Conservation (phyloP, 1,140 invertebrate genomes). For the Danaus melanippus region DNA sequence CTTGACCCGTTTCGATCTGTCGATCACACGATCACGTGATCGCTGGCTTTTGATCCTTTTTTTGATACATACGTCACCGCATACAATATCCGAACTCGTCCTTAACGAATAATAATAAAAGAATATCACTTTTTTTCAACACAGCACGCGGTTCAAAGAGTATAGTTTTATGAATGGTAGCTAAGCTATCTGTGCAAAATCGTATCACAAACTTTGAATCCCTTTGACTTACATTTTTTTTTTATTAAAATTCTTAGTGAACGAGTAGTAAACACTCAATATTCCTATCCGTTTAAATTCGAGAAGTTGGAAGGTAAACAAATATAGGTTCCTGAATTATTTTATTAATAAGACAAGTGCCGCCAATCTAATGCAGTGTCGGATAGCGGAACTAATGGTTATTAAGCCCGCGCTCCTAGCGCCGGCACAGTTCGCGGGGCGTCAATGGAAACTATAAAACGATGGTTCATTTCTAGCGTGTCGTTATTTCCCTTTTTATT, state of each 20-base stretch:
- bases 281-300: too few species aligned
- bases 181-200: too few species aligned
- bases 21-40: slow-evolving; percentile 61
- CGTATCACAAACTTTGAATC: too few species aligned
- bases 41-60: slow-evolving; percentile 59
- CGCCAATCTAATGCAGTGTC: slow-evolving; percentile 43
- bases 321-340: too few species aligned
- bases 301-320: too few species aligned
- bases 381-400: slow-evolving; percentile 56
- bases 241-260: too few species aligned
- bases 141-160: too few species aligned
- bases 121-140: too few species aligned
- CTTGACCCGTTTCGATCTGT: slow-evolving; percentile 69
- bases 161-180: too few species aligned
- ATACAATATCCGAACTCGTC: background rate
- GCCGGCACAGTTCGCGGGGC: slow-evolving; percentile 26
- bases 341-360: slow-evolving; percentile 22
- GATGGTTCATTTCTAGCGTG: slow-evolving; percentile 63
- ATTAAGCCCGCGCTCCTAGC: slow-evolving; percentile 32
- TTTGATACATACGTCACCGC: slow-evolving; percentile 21
- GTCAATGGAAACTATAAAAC: slow-evolving; percentile 48
- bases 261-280: too few species aligned
- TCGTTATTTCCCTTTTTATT: slow-evolving; percentile 58
- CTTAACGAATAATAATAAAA: too few species aligned
- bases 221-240: too few species aligned